Evolutionary conservation across 53 echinoderm and acorn worm species (phyloP).

Genomic region (Antedon mediterranea): DNA sequence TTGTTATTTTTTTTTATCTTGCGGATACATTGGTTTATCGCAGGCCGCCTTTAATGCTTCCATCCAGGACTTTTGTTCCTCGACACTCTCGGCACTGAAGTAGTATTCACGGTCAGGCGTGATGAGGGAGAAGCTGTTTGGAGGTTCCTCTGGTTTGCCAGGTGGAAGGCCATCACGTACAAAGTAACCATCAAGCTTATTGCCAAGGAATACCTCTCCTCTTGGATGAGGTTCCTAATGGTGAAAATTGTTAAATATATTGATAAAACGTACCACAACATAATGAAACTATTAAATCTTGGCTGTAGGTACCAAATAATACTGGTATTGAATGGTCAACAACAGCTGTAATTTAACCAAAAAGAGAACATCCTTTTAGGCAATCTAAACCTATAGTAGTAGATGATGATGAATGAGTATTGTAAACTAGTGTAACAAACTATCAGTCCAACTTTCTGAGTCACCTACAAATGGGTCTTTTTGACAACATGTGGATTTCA

Average conservation of each 20-base stretch:
- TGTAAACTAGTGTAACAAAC: too few relatives aligned
- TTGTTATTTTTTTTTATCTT: conserved; percentile 9
- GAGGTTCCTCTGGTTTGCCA: conserved; percentile 52
- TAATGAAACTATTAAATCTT: too few relatives aligned
- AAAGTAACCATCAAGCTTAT: conserved; percentile 45
- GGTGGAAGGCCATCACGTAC: conserved; percentile 79
- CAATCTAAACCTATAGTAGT: too few relatives aligned
- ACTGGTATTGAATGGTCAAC: too few relatives aligned
- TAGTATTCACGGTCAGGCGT: conserved; percentile 90
- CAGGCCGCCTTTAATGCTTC: conserved; percentile 39
- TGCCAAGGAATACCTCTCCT: conserved; percentile 54
- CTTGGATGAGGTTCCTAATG: conserved; percentile 74
- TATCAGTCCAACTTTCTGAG: too few relatives aligned
- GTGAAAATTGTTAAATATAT: not conserved
- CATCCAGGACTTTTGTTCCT: conserved; percentile 78
- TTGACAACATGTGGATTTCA: too few relatives aligned
- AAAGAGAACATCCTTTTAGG: too few relatives aligned
- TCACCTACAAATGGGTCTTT: too few relatives aligned
- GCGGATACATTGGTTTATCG: conserved; percentile 38
- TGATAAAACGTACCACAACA: not conserved
- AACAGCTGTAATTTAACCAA: too few relatives aligned
- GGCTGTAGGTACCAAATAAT: too few relatives aligned
- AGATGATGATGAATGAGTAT: too few relatives aligned
- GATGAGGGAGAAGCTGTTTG: conserved; percentile 71
- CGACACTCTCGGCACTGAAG: conserved; percentile 68